These are phyloP conservation scores for Agrotis segetum DNA, from an alignment of 2,888 invertebrate genomes.

Conservation along the genomic window DNA sequence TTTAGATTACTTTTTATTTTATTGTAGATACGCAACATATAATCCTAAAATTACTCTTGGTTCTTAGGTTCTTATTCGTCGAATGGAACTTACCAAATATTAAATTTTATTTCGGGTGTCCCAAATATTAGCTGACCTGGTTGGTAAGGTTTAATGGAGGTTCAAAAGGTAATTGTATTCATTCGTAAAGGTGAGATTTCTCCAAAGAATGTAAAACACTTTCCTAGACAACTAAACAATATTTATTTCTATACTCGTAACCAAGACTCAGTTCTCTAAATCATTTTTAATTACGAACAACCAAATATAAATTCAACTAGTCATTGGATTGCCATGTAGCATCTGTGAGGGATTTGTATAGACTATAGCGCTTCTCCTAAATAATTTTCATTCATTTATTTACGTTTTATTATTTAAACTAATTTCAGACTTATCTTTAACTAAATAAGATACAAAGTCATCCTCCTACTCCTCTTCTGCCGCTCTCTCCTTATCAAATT, in stretches of 20 bases:
- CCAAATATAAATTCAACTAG: background rate
- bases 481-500: slow-evolving; percentile 21
- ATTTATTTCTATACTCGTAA: background rate
- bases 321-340: too few species aligned
- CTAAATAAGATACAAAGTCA: background rate
- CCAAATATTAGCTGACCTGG: too few species aligned
- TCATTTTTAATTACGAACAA: background rate
- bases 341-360: background rate
- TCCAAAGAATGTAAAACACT: too few species aligned
- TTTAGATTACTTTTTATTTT: slow-evolving; percentile 40
- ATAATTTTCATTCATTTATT: background rate
- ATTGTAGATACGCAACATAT: slow-evolving; percentile 1
- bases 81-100: too few species aligned
- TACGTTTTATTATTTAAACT: background rate
- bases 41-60: background rate
- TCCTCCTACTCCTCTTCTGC: slow-evolving; percentile 29
- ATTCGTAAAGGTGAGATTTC: background rate
- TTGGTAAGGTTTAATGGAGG: background rate
- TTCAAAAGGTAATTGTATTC: background rate
- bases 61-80: too few species aligned
- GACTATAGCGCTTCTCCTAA: too few species aligned
- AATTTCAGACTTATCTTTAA: background rate
- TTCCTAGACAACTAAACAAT: too few species aligned
- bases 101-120: background rate
- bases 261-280: too few species aligned